Evolutionary conservation across 2,888 invertebrate genomes (phyloP).

Genomic region (Bellardia pandia): DNA sequence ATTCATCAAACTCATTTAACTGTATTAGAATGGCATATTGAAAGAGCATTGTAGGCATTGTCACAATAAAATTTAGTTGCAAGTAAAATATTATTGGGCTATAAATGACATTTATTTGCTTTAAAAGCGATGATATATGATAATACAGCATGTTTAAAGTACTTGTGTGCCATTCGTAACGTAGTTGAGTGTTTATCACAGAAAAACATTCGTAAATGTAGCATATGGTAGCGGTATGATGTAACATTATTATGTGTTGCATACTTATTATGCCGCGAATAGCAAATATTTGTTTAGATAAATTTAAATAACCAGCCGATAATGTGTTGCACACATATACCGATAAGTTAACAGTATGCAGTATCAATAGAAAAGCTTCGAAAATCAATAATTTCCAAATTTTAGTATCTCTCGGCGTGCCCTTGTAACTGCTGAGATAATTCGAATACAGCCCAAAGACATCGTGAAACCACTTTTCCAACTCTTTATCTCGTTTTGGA

Average conservation of each 20-base stretch:
- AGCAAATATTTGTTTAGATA: background rate
- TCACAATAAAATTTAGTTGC: constrained; percentile 17
- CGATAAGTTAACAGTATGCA: background rate
- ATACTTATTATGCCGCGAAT: background rate
- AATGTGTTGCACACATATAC: background rate
- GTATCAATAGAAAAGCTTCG: background rate
- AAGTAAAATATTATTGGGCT: constrained; percentile 11
- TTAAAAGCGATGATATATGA: background rate
- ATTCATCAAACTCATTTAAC: background rate
- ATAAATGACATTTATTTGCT: constrained; percentile 21
- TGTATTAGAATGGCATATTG: background rate
- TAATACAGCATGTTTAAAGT: background rate
- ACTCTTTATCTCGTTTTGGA: background rate
- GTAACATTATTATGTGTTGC: constrained; percentile 44
- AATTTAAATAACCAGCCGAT: background rate
- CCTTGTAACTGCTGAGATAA: background rate
- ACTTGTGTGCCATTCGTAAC: background rate
- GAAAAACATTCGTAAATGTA: constrained; percentile 31
- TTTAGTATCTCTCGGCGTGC: background rate
- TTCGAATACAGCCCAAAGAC: background rate
- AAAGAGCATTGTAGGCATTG: constrained; percentile 6
- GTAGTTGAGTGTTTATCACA: background rate
- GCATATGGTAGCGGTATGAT: constrained; percentile 29
- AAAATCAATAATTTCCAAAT: background rate
- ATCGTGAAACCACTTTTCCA: background rate